Conservation (phyloP, 2,888 invertebrate species). For the Ophion costatus region DNA sequence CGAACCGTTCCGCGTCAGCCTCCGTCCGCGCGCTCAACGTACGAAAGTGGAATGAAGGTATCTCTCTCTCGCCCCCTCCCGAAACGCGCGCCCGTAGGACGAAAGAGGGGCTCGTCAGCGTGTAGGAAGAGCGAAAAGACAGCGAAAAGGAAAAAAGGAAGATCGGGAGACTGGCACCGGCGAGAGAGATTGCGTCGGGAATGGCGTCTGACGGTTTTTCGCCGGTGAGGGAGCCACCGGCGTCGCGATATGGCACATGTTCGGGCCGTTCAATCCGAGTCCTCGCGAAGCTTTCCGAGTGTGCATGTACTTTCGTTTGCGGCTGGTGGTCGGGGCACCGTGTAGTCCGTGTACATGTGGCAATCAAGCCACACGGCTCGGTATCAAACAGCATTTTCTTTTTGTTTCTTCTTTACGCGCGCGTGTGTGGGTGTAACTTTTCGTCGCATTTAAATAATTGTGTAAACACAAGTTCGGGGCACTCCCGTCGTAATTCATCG, state of each 20-base stretch:
- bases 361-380: slow-evolving; percentile 79
- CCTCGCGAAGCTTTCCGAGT: slow-evolving; percentile 70
- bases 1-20: neutral
- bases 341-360: slow-evolving; percentile 81
- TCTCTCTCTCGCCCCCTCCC: neutral
- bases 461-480: neutral
- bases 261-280: slow-evolving; percentile 59
- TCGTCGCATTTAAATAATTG: neutral
- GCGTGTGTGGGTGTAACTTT: slow-evolving; percentile 5
- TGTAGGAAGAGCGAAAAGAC: neutral
- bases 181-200: slow-evolving; percentile 47
- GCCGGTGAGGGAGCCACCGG: slow-evolving; percentile 34
- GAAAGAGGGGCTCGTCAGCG: neutral
- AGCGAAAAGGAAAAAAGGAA: neutral
- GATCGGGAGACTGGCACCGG: slow-evolving; percentile 20
- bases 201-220: slow-evolving; percentile 11
- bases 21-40: slow-evolving; percentile 21
- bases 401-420: slow-evolving; percentile 49
- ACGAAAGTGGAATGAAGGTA: slow-evolving; percentile 28
- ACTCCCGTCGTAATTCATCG: no score
- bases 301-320: slow-evolving; percentile 61
- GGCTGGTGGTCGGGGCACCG: slow-evolving; percentile 71
- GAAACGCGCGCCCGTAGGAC: neutral
- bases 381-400: slow-evolving; percentile 74
- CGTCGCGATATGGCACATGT: slow-evolving; percentile 45